Conservation (phyloP, 2,888 invertebrate species). For the Sisyra terminalis region DNA sequence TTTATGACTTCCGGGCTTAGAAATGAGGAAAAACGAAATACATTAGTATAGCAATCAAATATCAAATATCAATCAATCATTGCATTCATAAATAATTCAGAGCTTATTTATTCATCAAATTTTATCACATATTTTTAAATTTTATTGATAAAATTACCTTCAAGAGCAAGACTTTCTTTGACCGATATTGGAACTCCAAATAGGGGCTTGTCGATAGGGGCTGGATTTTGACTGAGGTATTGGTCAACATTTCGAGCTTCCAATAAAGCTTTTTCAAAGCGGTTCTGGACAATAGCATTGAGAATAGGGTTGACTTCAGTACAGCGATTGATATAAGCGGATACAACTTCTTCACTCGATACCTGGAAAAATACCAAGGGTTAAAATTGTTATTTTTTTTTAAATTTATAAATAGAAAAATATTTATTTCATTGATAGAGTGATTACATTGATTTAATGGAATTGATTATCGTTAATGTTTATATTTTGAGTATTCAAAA, state of each 20-base stretch:
- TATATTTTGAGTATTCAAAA: too few species aligned
- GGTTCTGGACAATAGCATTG: conserved; percentile 66
- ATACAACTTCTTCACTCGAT: conserved; percentile 49
- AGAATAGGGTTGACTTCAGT: conserved; percentile 60
- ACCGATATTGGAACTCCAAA: conserved; percentile 74
- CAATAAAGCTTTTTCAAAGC: conserved; percentile 54
- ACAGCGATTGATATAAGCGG: conserved; percentile 58
- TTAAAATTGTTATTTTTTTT: too few species aligned
- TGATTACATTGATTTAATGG: too few species aligned
- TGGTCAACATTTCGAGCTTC: conserved; percentile 61
- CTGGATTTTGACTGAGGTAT: conserved; percentile 37
- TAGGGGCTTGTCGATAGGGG: conserved; percentile 43
- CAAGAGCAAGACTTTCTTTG: conserved; percentile 64
- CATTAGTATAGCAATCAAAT: too few species aligned
- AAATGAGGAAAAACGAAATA: not conserved
- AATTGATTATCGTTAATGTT: too few species aligned
- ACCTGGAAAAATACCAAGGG: conserved; percentile 44
- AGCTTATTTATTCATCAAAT: too few species aligned
- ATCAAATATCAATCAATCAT: too few species aligned
- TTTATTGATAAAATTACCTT: conserved; percentile 41
- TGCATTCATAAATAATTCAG: too few species aligned
- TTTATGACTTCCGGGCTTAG: not conserved
- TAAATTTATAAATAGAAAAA: too few species aligned
- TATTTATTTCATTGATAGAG: too few species aligned
- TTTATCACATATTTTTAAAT: too few species aligned